These are phyloP conservation scores for Diorhabda carinulata DNA, from an alignment of 1,140 invertebrate genomes.

Conservation along the genomic window DNA sequence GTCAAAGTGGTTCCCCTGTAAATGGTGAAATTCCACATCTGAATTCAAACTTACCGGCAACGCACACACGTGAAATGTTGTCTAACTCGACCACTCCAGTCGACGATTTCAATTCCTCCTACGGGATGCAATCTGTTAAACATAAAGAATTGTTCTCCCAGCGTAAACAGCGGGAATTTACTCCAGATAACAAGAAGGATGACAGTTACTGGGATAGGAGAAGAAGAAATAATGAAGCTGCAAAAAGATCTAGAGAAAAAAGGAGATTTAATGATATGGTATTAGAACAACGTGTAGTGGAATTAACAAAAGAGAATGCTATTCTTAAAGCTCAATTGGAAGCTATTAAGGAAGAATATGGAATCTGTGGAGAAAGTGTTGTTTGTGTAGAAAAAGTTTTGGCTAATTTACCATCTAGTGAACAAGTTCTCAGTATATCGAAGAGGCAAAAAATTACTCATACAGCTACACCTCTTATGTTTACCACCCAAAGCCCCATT, in stretches of 20 bases:
- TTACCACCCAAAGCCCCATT: conserved; percentile 60
- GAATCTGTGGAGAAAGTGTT: conserved; percentile 79
- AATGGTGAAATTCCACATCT: conserved; percentile 62
- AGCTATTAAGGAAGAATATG: conserved; percentile 90
- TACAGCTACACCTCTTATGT: conserved; percentile 49
- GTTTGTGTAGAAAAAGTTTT: conserved; percentile 85
- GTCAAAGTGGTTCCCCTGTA: conserved; percentile 63
- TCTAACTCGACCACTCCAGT: conserved; percentile 40
- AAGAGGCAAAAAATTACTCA: conserved; percentile 70
- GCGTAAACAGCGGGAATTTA: conserved; percentile 92
- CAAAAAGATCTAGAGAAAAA: conserved; percentile 91
- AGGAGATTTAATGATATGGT: conserved; percentile 96
- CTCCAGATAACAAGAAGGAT: conserved; percentile 95
- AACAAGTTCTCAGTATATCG: conserved; percentile 75
- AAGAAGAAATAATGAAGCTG: conserved; percentile 93
- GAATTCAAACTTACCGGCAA: conserved; percentile 55
- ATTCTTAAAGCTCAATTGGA: conserved; percentile 87
- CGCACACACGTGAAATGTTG: conserved; percentile 48
- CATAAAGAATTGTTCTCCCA: conserved; percentile 78
- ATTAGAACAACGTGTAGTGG: conserved; percentile 87
- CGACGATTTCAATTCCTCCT: conserved; percentile 42
- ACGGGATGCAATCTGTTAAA: conserved; percentile 52
- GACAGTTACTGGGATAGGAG: conserved; percentile 96
- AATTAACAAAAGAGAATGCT: conserved; percentile 92
- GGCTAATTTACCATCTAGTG: conserved; percentile 74